Base-by-base conservation (phyloP, 2,113 vertebrate genomes). In the Lepus europaeus region DNA sequence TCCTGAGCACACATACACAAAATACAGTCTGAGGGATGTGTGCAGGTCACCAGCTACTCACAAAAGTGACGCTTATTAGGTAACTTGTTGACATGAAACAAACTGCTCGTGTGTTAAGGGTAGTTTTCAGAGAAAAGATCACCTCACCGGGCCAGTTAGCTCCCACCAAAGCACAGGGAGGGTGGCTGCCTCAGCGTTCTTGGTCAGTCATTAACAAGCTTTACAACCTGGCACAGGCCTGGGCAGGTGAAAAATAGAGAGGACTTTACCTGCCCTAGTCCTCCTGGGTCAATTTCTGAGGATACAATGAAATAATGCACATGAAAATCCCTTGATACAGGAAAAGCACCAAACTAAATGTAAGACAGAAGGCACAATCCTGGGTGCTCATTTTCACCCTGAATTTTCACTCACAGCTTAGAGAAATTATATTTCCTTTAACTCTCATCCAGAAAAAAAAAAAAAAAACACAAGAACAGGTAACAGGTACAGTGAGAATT, bases 351-450 rank as follows among this genome's bases (percentile, higher is more conserved):
- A 63, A 89, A 78, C 36, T 84, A 95, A 95, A 92, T 39, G 76
- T 23, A 83, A 89, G n/a, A 61, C 69, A 64, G 19, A 90, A 95
- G n/a, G 20, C 39, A 29, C 13, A 79, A 22, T 69, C 19, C 63
- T 83, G 22, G 76, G 9, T 90, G 33, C 31, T 96, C 79, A 87
- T 51, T 87, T 92, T 69, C 92, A 92, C 77, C 27, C 86, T 63
- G 49, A 95, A 86, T 91, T 77, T 80, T 49, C 39, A 51, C 88
- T 93, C 53, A 9, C 80, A 66, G 81, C 95, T 96, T 96, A 89
- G 36, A 91, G 66, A 96, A 96, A 97, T 94, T 93, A 31, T 90
- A 90, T 89, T 95, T 95, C 51, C 77, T 96, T 95, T 95, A 83
- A 92, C 82, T 97, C 97, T 86, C 84, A 88, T 91, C 86, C 92